Percentiles rank a stretch among this genome's conserved stretches.
Evolutionary conservation across 1,140 invertebrate species (phyloP).

Genomic region (Aphidius ervi): DNA sequence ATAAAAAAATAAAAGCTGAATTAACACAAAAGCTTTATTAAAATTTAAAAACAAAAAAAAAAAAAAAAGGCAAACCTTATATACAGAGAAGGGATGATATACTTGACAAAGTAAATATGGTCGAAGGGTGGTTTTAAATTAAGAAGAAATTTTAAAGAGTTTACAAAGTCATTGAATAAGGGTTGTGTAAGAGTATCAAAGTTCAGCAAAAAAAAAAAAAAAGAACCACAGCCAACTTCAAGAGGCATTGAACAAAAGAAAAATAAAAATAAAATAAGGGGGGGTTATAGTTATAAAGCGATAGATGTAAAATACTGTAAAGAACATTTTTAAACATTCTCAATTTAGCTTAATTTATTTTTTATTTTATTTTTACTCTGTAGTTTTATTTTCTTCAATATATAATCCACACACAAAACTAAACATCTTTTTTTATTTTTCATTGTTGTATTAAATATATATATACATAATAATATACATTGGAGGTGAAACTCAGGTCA

Average conservation of each 20-base stretch:
- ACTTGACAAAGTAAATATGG: background rate
- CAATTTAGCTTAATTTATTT: no score
- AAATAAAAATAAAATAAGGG: slow-evolving; percentile 36
- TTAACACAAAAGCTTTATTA: slow-evolving; percentile 16
- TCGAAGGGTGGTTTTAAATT: slow-evolving; percentile 1
- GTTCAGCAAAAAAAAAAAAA: background rate
- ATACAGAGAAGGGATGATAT: slow-evolving; percentile 1
- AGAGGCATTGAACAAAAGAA: slow-evolving; percentile 21
- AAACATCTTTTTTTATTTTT: no score
- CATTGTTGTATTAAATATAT: no score
- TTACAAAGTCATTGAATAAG: slow-evolving; percentile 3
- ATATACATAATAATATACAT: no score
- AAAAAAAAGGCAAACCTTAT: background rate
- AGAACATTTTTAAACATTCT: no score
- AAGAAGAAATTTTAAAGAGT: slow-evolving; percentile 1
- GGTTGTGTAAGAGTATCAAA: background rate
- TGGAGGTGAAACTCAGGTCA: no score
- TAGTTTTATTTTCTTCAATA: no score
- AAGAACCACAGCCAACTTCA: background rate
- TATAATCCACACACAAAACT: no score
- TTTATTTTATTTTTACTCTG: no score
- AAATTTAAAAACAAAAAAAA: no score
- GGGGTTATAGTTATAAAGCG: slow-evolving; percentile 9
- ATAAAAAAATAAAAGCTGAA: slow-evolving; percentile 20
- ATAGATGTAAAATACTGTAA: no score